Percentiles rank a stretch among this genome's conserved stretches.
Evolutionary conservation across 2,797 vertebrate species (phyloP).

Genomic region (Semotilus atromaculatus): DNA sequence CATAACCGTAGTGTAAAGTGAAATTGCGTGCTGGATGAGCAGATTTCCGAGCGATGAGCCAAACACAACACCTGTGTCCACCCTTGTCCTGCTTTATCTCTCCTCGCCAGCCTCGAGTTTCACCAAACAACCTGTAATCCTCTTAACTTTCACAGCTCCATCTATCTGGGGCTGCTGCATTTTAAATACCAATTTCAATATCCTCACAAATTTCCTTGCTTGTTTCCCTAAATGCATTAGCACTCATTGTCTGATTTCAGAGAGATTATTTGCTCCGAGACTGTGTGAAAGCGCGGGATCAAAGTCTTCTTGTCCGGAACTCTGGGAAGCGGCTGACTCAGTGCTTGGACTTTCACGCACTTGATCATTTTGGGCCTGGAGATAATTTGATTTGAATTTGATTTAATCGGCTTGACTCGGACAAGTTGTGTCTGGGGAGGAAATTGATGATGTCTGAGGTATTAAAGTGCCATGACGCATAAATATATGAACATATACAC

Average conservation of each 20-base stretch:
- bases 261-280: slow-evolving; percentile 33
- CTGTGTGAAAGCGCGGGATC: slow-evolving; percentile 44
- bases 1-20: slow-evolving; percentile 60
- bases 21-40: slow-evolving; percentile 44
- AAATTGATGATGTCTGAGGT: slow-evolving; percentile 65
- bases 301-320: slow-evolving; percentile 52
- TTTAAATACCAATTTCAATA: slow-evolving; percentile 65
- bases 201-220: slow-evolving; percentile 61
- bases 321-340: slow-evolving; percentile 46
- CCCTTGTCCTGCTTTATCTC: slow-evolving; percentile 71
- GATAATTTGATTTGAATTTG: slow-evolving; percentile 54
- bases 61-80: slow-evolving; percentile 70
- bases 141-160: slow-evolving; percentile 74
- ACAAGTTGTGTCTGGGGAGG: slow-evolving; percentile 60
- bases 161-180: slow-evolving; percentile 60
- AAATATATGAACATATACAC: slow-evolving; percentile 37
- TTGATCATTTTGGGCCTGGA: not conserved
- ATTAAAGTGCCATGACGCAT: not conserved
- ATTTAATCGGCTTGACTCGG: slow-evolving; percentile 56
- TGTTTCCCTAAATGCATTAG: slow-evolving; percentile 59
- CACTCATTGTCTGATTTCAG: slow-evolving; percentile 52
- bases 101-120: slow-evolving; percentile 71
- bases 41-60: slow-evolving; percentile 62
- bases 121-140: slow-evolving; percentile 81
- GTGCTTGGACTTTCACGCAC: slow-evolving; percentile 39